Evolutionary conservation across 2,888 invertebrate genomes (phyloP).

Genomic region (Esperia sulphurella): DNA sequence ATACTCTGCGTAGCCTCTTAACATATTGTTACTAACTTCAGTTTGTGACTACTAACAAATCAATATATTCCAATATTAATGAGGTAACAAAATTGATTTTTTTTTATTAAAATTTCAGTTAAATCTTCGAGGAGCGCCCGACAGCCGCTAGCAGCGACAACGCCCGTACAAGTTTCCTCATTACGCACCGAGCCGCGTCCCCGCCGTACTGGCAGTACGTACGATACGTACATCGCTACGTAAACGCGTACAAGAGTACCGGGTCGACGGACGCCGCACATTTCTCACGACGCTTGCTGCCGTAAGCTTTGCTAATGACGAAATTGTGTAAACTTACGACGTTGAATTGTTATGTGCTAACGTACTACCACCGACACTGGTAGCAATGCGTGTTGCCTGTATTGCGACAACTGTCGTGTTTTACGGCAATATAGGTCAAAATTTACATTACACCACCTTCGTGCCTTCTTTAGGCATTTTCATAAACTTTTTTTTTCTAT

Average conservation of each 20-base stretch:
- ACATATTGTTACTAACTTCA: too few relatives aligned
- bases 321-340: constrained; percentile 44
- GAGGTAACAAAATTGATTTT: neutral
- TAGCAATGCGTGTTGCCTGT: too few relatives aligned
- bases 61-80: neutral
- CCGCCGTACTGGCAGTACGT: constrained; percentile 7
- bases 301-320: constrained; percentile 74
- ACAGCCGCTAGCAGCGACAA: constrained; percentile 15
- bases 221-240: constrained; percentile 19
- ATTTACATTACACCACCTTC: too few relatives aligned
- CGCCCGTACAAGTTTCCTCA: constrained; percentile 18
- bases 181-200: constrained; percentile 17
- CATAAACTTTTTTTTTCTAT: too few relatives aligned
- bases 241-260: constrained; percentile 11
- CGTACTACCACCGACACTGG: too few relatives aligned
- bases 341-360: constrained; percentile 24
- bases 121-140: constrained; percentile 17
- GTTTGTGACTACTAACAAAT: neutral
- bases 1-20: too few relatives aligned
- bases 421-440: too few relatives aligned
- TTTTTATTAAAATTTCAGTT: constrained; percentile 15
- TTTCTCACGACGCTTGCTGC: constrained; percentile 73
- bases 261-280: constrained; percentile 36
- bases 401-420: too few relatives aligned
- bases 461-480: too few relatives aligned